Percentiles rank a stretch among this genome's conserved stretches.
These are phyloP conservation scores for Oreamnos americanus DNA, from an alignment of 2,113 vertebrate genomes.

Conservation along the genomic window DNA sequence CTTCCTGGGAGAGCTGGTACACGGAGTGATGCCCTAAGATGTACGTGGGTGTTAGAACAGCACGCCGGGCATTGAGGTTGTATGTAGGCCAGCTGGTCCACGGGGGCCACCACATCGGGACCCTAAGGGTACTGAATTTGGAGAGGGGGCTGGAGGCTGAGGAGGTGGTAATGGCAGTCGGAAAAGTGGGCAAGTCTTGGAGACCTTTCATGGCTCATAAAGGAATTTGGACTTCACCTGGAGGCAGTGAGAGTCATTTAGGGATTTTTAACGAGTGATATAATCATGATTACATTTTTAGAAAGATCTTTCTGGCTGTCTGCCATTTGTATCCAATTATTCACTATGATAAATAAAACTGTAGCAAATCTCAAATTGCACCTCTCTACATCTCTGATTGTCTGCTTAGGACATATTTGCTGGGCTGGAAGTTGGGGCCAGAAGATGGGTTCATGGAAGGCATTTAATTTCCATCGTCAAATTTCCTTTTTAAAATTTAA, in stretches of 20 bases:
- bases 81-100: background rate
- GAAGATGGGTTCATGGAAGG: background rate
- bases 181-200: background rate
- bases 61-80: background rate
- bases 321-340: background rate
- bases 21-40: background rate
- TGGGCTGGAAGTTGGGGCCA: background rate
- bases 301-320: background rate
- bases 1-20: background rate
- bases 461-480: background rate
- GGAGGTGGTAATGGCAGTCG: rapidly evolving
- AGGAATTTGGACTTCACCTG: background rate
- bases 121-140: too few relatives aligned
- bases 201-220: background rate
- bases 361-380: background rate
- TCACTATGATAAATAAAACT: background rate
- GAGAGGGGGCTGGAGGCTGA: background rate
- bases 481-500: background rate
- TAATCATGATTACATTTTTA: background rate
- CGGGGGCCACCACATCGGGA: rapidly evolving
- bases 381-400: background rate
- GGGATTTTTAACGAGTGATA: background rate
- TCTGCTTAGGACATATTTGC: background rate
- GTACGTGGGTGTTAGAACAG: background rate
- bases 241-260: too few relatives aligned